A percentile compares a stretch with the other conserved stretches of the same genome.
These are phyloP conservation scores for Mythimna ferrago DNA, from an alignment of 2,888 invertebrate species.

Conservation along the genomic window DNA sequence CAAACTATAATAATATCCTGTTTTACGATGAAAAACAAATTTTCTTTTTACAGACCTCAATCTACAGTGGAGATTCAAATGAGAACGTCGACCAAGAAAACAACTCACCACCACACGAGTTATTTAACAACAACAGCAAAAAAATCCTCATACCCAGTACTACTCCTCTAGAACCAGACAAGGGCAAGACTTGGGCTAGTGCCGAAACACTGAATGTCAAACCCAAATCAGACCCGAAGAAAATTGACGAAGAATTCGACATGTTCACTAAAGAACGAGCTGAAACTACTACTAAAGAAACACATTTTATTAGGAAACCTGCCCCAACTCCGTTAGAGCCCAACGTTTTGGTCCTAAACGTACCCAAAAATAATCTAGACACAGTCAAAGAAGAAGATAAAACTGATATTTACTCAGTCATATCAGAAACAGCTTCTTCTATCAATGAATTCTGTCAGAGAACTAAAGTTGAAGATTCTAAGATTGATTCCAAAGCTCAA, in stretches of 20 bases:
- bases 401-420: constrained; percentile 72
- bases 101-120: constrained; percentile 69
- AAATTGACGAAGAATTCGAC: constrained; percentile 87
- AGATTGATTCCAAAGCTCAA: constrained; percentile 46
- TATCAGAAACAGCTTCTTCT: constrained; percentile 78
- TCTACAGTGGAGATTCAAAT: constrained; percentile 80
- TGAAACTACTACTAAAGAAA: constrained; percentile 65
- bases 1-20: too few relatives aligned
- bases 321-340: constrained; percentile 77
- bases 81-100: constrained; percentile 77
- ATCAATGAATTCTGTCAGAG: constrained; percentile 74
- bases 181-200: constrained; percentile 76
- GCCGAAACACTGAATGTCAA: constrained; percentile 70
- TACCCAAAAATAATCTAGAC: constrained; percentile 80
- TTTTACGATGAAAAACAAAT: not conserved
- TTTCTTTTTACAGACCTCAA: constrained; percentile 78
- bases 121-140: constrained; percentile 61
- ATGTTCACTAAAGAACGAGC: constrained; percentile 86
- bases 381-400: constrained; percentile 86
- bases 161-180: constrained; percentile 83
- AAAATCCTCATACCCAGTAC: constrained; percentile 74
- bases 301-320: constrained; percentile 69
- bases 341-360: constrained; percentile 75
- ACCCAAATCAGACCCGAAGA: constrained; percentile 66
- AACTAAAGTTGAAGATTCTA: constrained; percentile 40